These are phyloP conservation scores for Petrophora chlorosata DNA, from an alignment of 2,888 invertebrate species.

Conservation along the genomic window DNA sequence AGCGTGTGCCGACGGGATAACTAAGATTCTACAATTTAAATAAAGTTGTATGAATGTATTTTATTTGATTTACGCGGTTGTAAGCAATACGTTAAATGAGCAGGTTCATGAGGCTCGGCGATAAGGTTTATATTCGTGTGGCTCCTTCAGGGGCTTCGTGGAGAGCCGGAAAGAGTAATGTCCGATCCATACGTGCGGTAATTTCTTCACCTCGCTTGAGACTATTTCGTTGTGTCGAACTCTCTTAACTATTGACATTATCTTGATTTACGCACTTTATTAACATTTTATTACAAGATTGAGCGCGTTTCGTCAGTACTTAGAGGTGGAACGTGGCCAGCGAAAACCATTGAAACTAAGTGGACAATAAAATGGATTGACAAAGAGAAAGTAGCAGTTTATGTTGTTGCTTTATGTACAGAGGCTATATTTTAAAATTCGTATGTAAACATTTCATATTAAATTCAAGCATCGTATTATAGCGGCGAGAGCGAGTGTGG, in stretches of 20 bases:
- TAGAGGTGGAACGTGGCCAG: constrained; percentile 30
- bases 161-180: constrained; percentile 61
- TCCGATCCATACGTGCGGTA: constrained; percentile 58
- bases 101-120: constrained; percentile 4
- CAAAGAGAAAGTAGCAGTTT: constrained; percentile 5
- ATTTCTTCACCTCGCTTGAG: constrained; percentile 65
- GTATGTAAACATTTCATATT: no score
- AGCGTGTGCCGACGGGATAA: constrained; percentile 21
- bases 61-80: constrained; percentile 29
- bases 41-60: constrained; percentile 34
- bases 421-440: not conserved
- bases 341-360: constrained; percentile 30
- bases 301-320: constrained; percentile 60
- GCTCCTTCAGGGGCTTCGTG: constrained; percentile 15
- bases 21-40: constrained; percentile 29
- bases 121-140: constrained; percentile 40
- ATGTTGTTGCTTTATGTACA: constrained; percentile 7
- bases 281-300: constrained; percentile 74
- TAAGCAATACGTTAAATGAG: constrained; percentile 22
- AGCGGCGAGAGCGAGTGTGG: no score
- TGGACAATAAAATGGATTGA: constrained; percentile 36
- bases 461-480: no score
- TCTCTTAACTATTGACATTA: constrained; percentile 70
- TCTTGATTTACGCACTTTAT: constrained; percentile 80
- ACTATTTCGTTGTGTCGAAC: constrained; percentile 71